Percentiles rank a stretch among this genome's conserved stretches.
Evolutionary conservation across 64 coral and sea anemone species (phyloP).

Genomic region (Catalaphyllia jardinei): DNA sequence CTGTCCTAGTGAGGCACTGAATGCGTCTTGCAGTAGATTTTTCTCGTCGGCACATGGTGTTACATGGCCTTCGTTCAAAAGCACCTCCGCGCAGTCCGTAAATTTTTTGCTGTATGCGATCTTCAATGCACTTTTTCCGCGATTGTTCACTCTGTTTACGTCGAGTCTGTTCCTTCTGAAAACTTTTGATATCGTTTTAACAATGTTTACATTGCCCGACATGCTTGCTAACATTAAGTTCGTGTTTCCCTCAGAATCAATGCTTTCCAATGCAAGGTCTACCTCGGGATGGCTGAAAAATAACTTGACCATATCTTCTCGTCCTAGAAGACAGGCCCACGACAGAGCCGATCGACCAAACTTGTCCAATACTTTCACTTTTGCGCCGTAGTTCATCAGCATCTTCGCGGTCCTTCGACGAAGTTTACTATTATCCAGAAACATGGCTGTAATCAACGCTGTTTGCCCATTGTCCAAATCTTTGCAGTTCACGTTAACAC

Average conservation of each 20-base stretch:
- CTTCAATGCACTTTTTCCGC: constrained; percentile 63
- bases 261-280: constrained; percentile 64
- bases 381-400: constrained; percentile 81
- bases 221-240: constrained; percentile 83
- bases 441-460: constrained; percentile 77
- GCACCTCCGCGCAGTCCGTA: constrained; percentile 45
- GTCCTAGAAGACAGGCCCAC: constrained; percentile 74
- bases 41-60: not conserved
- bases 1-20: constrained; percentile 15
- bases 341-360: constrained; percentile 69
- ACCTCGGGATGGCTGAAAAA: constrained; percentile 78
- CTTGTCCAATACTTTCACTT: constrained; percentile 62
- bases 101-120: constrained; percentile 37
- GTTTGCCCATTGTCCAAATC: constrained; percentile 79
- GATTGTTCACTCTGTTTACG: constrained; percentile 62
- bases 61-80: constrained; percentile 57
- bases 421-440: constrained; percentile 73
- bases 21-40: not conserved
- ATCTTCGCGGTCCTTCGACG: constrained; percentile 65
- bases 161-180: constrained; percentile 71
- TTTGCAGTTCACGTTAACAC: constrained; percentile 86
- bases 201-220: constrained; percentile 81
- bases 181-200: constrained; percentile 42
- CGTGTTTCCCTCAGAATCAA: constrained; percentile 73
- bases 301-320: constrained; percentile 72